Evolutionary conservation across 2,888 invertebrate species (phyloP).

Genomic region (Punctoribates punctum): DNA sequence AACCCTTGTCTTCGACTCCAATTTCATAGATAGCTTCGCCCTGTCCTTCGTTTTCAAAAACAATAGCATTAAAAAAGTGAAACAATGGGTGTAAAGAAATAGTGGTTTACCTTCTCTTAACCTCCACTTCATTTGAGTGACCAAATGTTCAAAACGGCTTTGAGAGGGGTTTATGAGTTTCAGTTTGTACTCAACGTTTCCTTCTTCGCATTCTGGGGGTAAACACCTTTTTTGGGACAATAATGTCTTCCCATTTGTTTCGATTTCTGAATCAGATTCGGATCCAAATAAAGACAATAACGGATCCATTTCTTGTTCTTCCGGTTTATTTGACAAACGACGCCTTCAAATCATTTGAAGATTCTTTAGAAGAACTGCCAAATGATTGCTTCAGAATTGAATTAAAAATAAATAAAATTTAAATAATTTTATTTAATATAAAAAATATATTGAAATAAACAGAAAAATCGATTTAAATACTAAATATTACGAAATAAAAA

Average conservation of each 20-base stretch:
- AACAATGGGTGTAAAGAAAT: not conserved
- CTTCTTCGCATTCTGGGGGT: slow-evolving; percentile 87
- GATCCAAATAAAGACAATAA: slow-evolving; percentile 33
- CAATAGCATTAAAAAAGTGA: not conserved
- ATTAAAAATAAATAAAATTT: too few species aligned
- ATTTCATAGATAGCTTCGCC: slow-evolving; percentile 98
- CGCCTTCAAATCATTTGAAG: too few species aligned
- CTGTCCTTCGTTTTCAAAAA: slow-evolving; percentile 60
- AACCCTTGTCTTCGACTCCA: slow-evolving; percentile 69
- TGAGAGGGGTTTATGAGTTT: slow-evolving; percentile 88
- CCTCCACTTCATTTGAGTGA: slow-evolving; percentile 98
- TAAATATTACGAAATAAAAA: too few species aligned
- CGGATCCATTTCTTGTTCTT: slow-evolving; percentile 31
- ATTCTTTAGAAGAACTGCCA: too few species aligned
- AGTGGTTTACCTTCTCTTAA: slow-evolving; percentile 67
- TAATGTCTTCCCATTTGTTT: not conserved
- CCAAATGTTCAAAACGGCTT: slow-evolving; percentile 87
- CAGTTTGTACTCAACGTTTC: slow-evolving; percentile 93
- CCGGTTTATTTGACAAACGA: too few species aligned
- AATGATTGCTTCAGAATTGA: too few species aligned
- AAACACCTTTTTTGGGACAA: slow-evolving; percentile 52
- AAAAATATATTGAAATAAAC: too few species aligned
- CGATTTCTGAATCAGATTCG: not conserved
- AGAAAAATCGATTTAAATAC: too few species aligned
- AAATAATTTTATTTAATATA: too few species aligned